Evolutionary conservation across 2,888 invertebrate species (phyloP), one percentile per base, ranked within the genome.

Genomic region (Epirrhoe alternata): DNA sequence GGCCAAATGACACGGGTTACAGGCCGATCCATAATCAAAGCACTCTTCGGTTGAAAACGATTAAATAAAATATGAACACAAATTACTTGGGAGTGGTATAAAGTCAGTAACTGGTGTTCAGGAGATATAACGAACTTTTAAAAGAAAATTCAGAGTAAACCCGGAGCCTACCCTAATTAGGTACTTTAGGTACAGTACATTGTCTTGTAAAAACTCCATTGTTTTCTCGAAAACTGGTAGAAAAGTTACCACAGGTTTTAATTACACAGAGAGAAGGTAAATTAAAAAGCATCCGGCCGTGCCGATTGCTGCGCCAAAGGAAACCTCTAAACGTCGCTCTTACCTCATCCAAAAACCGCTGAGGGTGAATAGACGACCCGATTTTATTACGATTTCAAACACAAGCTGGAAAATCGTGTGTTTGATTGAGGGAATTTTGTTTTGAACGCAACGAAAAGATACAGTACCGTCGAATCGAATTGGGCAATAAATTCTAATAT

Each of bases 261-360:
- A 91, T 90, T 89, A 86, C 86, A 88, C 86, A 85, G 85, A 84
- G 86, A 10, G 81, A 85, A 86, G 90, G 86, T 88, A 89, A 89
- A 91, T 92, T 91, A 90, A 92, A 92, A 91, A 86, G 87, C 88
- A 85, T 76, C 85, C 86, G 84, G 71, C 85, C 87, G 83, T 83
- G 81, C 80, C 81, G 84, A 86, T 86, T 81, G 85, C 77, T 77
- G 78, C 78, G 73, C 76, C 81, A 80, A 85, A 84, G 79, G 81
- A 82, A 81, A 77, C 80, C 81, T 79, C 71, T 76, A 75, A 77
- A 77, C 75, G 77, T 74, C 67, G 79, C 77, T 74, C 78, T 84
- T 82, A 81, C 84, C 83, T 81, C 82, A 79, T 74, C 61, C 56
- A 55, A 33, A 47, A 52, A 14, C 38, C 70, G 73, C 72, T 72